These are phyloP conservation scores for Anseranas semipalmata DNA, from an alignment of 2,113 vertebrate genomes.

Conservation along the genomic window DNA sequence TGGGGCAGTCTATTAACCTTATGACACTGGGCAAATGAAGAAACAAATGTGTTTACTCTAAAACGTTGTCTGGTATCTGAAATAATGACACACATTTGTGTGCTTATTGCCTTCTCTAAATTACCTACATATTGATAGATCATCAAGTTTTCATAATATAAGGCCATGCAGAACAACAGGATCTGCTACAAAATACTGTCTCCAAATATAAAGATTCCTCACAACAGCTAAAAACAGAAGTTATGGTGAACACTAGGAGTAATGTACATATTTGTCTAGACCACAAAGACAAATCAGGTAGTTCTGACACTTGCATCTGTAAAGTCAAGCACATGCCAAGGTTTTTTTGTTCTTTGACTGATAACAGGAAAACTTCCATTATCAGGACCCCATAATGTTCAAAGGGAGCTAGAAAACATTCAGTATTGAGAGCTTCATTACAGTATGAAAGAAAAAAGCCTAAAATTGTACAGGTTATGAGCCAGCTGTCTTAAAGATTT, in stretches of 20 bases:
- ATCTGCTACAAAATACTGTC: not conserved
- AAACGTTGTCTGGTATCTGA: not conserved
- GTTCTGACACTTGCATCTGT: not conserved
- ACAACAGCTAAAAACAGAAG: not conserved
- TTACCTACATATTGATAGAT: not conserved
- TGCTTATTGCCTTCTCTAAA: not conserved
- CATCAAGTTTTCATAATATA: not conserved
- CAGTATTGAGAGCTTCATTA: not conserved
- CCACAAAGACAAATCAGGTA: not conserved
- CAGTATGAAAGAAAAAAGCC: not conserved
- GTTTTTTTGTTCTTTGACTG: not conserved
- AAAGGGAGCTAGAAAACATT: not conserved
- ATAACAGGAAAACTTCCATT: not conserved
- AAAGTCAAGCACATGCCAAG: conserved; percentile 35
- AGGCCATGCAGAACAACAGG: not conserved
- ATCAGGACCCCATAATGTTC: not conserved
- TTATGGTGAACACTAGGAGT: not conserved
- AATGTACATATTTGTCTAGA: not conserved
- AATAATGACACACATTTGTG: not conserved
- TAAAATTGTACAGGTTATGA: not conserved
- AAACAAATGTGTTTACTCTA: not conserved
- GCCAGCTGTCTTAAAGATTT: not conserved
- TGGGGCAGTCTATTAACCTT: conserved; percentile 19
- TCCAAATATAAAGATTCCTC: not conserved
- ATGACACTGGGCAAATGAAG: not conserved